Evolutionary conservation across 1,140 invertebrate genomes (phyloP).

Genomic region (Dolichoris vasculosae): DNA sequence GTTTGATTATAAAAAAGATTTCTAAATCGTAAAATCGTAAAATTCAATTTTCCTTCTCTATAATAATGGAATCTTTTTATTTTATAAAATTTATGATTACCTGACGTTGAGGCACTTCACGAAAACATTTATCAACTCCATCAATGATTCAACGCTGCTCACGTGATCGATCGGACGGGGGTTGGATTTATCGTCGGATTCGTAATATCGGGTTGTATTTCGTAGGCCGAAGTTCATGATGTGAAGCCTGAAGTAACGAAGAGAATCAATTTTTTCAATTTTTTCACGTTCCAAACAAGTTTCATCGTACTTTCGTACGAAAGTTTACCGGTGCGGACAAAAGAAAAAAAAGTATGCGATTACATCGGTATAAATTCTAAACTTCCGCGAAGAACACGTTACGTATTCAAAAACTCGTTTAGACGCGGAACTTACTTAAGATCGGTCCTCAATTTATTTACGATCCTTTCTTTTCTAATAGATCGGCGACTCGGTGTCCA

Average conservation of each 20-base stretch:
- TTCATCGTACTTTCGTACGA: too few relatives aligned
- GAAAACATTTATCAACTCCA: conserved; percentile 68
- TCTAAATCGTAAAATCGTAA: too few relatives aligned
- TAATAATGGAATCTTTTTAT: too few relatives aligned
- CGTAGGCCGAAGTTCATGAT: conserved; percentile 64
- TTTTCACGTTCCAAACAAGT: background rate
- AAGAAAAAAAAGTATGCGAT: too few relatives aligned
- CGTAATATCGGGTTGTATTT: conserved; percentile 61
- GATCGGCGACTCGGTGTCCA: conserved; percentile 62
- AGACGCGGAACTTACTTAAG: conserved; percentile 1
- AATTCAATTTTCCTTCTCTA: too few relatives aligned
- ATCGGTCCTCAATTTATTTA: conserved; percentile 11
- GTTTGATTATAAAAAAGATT: too few relatives aligned
- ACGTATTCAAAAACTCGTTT: background rate
- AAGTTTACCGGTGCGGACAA: too few relatives aligned
- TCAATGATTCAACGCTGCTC: conserved; percentile 65
- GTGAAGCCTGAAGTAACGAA: background rate
- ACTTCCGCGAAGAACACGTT: background rate
- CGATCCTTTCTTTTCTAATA: background rate
- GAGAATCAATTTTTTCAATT: background rate
- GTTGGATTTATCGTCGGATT: conserved; percentile 55
- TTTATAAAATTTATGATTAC: conserved; percentile 55
- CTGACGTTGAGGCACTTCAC: conserved; percentile 68
- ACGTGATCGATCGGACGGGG: conserved; percentile 59
- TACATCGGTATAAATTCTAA: too few relatives aligned